These are phyloP conservation scores for Sisor rabdophorus DNA, from an alignment of 2,113 vertebrate species.

Conservation along the genomic window DNA sequence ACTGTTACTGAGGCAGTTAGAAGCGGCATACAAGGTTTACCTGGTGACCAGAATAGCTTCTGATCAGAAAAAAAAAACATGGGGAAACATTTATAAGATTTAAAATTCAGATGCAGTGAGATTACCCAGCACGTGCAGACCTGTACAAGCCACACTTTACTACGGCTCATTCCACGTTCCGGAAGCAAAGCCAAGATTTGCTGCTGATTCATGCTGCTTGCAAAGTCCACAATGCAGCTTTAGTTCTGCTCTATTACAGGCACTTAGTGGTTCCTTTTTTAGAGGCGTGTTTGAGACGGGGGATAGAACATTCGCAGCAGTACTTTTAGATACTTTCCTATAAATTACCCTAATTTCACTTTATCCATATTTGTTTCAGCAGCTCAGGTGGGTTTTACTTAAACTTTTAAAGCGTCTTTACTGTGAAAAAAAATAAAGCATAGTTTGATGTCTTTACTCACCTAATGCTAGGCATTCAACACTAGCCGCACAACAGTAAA, in stretches of 20 bases:
- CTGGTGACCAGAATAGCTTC: conserved; percentile 39
- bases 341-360: neutral
- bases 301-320: neutral
- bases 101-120: neutral
- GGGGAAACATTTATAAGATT: neutral
- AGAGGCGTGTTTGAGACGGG: conserved; percentile 18
- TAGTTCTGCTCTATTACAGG: conserved; percentile 31
- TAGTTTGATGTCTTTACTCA: conserved; percentile 27
- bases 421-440: neutral
- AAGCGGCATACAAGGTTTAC: conserved; percentile 43
- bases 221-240: conserved; percentile 17
- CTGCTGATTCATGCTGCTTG: conserved; percentile 45
- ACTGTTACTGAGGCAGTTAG: conserved; percentile 42
- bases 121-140: conserved; percentile 27
- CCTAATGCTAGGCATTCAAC: conserved; percentile 31
- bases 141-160: conserved; percentile 44
- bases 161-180: conserved; percentile 46
- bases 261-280: conserved; percentile 20
- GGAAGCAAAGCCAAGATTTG: conserved; percentile 50
- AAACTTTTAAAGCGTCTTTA: conserved; percentile 5
- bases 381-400: neutral
- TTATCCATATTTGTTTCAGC: conserved; percentile 13
- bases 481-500: conserved; percentile 45
- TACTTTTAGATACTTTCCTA: neutral
- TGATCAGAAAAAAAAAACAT: no score